Conservation (phyloP, 1,140 invertebrate species). For the Wiebesia pumilae region DNA sequence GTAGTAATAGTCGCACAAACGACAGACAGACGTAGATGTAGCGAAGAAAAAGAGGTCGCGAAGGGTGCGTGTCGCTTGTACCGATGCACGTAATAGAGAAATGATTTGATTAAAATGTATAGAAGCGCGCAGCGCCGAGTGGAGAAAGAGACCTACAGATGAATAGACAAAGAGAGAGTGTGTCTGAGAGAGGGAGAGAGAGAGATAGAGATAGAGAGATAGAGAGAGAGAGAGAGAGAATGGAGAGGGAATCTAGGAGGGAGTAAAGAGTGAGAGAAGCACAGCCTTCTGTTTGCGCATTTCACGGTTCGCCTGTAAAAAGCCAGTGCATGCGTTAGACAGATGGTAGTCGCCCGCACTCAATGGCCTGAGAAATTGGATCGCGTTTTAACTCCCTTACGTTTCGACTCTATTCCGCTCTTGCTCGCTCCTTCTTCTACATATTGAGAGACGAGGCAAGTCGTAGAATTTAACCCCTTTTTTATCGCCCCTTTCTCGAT, state of each 20-base stretch:
- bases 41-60: background rate
- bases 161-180: background rate
- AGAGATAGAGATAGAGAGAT: background rate
- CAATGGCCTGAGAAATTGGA: constrained; percentile 77
- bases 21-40: background rate
- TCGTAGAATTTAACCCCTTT: constrained; percentile 32
- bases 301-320: constrained; percentile 75
- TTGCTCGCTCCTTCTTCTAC: constrained; percentile 18
- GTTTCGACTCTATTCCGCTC: constrained; percentile 61
- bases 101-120: constrained; percentile 77
- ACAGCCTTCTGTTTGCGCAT: constrained; percentile 74
- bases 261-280: background rate
- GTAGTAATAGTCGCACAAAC: background rate
- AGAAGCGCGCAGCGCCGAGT: constrained; percentile 59
- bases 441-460: background rate
- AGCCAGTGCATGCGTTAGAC: constrained; percentile 70
- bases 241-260: background rate
- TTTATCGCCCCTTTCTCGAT: constrained; percentile 32
- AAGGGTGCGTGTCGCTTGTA: constrained; percentile 41
- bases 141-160: background rate
- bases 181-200: background rate
- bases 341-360: constrained; percentile 75
- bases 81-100: constrained; percentile 70
- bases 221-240: background rate
- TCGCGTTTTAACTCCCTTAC: constrained; percentile 76